phyloP scores from a whole-genome alignment of 2,113 vertebrate genomes.

The Dromaius novaehollandiae region DNA sequence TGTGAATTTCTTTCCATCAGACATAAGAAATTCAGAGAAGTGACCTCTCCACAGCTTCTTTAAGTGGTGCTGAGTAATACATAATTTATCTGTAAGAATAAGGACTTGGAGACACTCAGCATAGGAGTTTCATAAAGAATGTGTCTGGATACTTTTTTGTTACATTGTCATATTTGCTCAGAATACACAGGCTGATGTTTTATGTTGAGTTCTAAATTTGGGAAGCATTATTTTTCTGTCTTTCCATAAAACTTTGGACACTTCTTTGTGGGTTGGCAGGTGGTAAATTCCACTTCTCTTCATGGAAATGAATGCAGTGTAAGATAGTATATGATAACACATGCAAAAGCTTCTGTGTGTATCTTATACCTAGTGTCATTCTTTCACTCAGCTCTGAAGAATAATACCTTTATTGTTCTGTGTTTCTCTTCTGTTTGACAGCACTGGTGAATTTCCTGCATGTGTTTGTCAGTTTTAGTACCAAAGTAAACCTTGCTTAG shows the following conservation, averaged over 20 bases:
- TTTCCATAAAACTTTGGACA: not conserved
- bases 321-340: not conserved
- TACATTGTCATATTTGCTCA: not conserved
- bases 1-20: constrained; percentile 11
- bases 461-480: constrained; percentile 44
- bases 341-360: not conserved
- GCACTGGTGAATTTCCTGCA: not conserved
- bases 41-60: constrained; percentile 10
- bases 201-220: not conserved
- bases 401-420: not conserved
- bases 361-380: not conserved
- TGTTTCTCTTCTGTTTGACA: constrained; percentile 3
- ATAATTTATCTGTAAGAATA: constrained; percentile 36
- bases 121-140: constrained; percentile 11
- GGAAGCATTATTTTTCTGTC: not conserved
- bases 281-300: not conserved
- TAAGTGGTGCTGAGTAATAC: not conserved
- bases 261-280: not conserved
- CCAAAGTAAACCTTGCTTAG: constrained; percentile 48
- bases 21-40: not conserved
- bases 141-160: not conserved
- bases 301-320: not conserved
- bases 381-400: not conserved
- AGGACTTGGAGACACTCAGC: not conserved
- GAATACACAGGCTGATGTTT: not conserved